A percentile compares a stretch with the other conserved stretches of the same genome.
Conservation (phyloP, 2,888 invertebrate genomes). For the Pemphredon lugubris region DNA sequence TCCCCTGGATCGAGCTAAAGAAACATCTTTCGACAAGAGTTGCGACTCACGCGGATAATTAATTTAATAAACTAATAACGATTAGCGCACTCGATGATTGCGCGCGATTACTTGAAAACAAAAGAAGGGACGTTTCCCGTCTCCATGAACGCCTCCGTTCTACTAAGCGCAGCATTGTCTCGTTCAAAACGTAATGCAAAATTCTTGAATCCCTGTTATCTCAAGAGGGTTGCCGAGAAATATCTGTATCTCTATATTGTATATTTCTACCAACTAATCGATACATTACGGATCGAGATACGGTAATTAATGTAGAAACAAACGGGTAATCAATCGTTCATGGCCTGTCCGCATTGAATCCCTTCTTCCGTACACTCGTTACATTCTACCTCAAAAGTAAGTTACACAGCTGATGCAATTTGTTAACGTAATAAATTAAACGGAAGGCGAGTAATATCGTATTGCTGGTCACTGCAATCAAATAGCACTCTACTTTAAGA, state of each 20-base stretch:
- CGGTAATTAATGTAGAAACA: constrained; percentile 47
- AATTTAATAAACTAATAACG: no score
- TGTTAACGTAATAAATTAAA: constrained; percentile 53
- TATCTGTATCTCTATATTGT: constrained; percentile 41
- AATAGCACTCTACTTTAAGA: constrained; percentile 37
- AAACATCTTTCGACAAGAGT: no score
- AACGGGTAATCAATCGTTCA: constrained; percentile 44
- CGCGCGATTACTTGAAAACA: no score
- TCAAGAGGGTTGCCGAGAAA: constrained; percentile 3
- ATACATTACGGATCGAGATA: constrained; percentile 40
- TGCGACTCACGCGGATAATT: no score
- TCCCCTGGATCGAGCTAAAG: no score
- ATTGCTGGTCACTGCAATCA: constrained; percentile 53
- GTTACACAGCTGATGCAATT: constrained; percentile 33
- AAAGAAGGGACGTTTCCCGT: no score
- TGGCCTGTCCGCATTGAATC: constrained; percentile 40
- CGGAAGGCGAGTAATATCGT: constrained; percentile 36
- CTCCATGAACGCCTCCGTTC: no score
- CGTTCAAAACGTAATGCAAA: constrained; percentile 7
- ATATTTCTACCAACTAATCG: constrained; percentile 49
- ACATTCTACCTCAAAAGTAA: constrained; percentile 28
- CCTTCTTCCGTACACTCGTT: constrained; percentile 17
- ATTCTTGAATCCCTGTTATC: background rate
- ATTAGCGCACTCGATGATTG: no score
- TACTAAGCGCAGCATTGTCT: background rate